phyloP scores from a whole-genome alignment of 2,888 invertebrate species.

The Ophonus ardosiacus region DNA sequence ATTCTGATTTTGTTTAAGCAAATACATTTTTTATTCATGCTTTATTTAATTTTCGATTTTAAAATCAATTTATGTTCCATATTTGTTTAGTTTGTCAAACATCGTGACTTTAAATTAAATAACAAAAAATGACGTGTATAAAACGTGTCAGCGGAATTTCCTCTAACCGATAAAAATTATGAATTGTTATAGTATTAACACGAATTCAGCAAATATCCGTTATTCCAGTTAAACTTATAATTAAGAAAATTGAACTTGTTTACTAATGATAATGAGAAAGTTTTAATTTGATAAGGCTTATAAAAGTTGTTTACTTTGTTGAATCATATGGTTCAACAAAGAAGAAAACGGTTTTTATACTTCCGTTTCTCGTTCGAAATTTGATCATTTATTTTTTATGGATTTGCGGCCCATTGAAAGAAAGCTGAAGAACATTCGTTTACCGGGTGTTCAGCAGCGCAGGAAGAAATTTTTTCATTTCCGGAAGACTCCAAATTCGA shows the following conservation, averaged over 20 bases:
- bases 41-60: neutral
- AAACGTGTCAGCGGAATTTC: slow-evolving; percentile 22
- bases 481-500: slow-evolving; percentile 1
- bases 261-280: neutral
- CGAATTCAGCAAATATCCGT: neutral
- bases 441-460: slow-evolving; percentile 30
- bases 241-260: neutral
- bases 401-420: neutral
- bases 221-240: neutral
- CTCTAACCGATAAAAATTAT: slow-evolving; percentile 18
- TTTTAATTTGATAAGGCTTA: neutral
- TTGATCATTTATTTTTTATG: slow-evolving; percentile 20
- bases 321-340: slow-evolving; percentile 10
- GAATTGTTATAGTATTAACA: neutral
- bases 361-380: slow-evolving; percentile 22
- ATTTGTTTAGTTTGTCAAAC: neutral
- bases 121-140: slow-evolving; percentile 6
- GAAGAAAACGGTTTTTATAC: neutral
- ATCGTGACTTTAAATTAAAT: slow-evolving; percentile 15
- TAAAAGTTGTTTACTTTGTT: slow-evolving; percentile 12
- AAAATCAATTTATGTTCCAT: neutral
- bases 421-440: slow-evolving; percentile 34
- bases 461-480: slow-evolving; percentile 51
- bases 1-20: neutral
- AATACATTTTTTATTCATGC: neutral